Evolutionary conservation across 2,888 invertebrate genomes (phyloP), one percentile per base, ranked within the genome.

Genomic region (Cephus pulcher): DNA sequence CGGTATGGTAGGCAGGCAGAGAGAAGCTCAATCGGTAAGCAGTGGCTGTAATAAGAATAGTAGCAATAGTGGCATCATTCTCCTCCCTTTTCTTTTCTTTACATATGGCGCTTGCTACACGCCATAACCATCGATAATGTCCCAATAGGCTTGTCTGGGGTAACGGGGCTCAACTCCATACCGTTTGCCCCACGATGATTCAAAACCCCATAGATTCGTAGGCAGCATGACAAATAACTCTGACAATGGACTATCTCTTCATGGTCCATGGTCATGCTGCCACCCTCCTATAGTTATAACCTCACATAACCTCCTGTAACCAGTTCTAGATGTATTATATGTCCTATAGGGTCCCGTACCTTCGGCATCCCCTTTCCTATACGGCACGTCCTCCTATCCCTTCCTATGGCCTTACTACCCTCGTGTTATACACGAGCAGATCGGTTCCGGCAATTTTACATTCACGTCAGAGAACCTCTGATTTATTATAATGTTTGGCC

Each of bases 401-500:
- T 76, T 73, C 15, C 56, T 56, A 56, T 23, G 23, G 56, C 56
- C 23, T 56, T 33, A 34, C 33, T 86, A 84, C 83, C 82, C 77
- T 84, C 86, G 83, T 87, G 87, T 89, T 87, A 88, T 89, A 89
- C 89, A 87, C 86, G 88, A 86, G 87, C 87, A 89, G 88, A 90
- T 90, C 89, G 88, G 90, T 90, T 90, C 89, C 89, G 90, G 89
- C 90, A 89, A 90, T 90, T 90, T 90, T 87, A 89, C 87, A 90
- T 90, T 89, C 89, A 86, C 85, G 88, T 89, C 89, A 86, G 86
- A 85, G 82, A 82, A 78, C 77, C 81, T 82, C 86, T 88, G 89
- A 89, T 88, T 89, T 88, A 89, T 89, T 86, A 86, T 88, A 88
- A 87, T 89, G 88, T 89, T 89, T 87, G 87, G 83, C 83, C 74